Percentiles rank a stretch among this genome's conserved stretches.
These are phyloP conservation scores for Carettochelys insculpta DNA, from an alignment of 2,113 vertebrate species.

Conservation along the genomic window DNA sequence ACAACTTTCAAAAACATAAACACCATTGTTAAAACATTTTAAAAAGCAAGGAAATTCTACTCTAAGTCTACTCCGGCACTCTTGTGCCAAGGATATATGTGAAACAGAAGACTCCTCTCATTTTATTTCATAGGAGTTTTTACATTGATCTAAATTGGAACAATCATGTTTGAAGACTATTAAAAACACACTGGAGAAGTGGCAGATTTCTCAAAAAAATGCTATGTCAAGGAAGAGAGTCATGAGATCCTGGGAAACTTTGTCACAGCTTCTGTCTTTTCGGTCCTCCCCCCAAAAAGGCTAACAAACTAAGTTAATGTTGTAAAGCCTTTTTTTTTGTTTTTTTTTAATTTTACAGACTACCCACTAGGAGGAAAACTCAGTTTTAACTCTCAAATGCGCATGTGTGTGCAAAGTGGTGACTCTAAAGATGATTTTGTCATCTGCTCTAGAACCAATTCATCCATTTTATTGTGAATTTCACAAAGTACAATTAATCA, in stretches of 20 bases:
- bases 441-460: not conserved
- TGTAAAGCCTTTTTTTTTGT: not conserved
- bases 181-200: not conserved
- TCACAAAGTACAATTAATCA: too few relatives aligned
- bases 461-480: not conserved
- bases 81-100: not conserved
- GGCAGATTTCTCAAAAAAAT: not conserved
- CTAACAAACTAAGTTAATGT: not conserved
- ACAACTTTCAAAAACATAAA: not conserved
- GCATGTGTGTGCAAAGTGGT: too few relatives aligned
- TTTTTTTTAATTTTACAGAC: not conserved
- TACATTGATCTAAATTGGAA: not conserved
- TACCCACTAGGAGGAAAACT: not conserved
- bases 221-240: not conserved
- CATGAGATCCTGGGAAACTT: not conserved
- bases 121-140: not conserved
- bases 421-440: not conserved
- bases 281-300: not conserved
- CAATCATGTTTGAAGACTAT: not conserved
- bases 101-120: not conserved
- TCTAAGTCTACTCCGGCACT: not conserved
- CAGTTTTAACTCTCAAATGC: not conserved
- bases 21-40: not conserved
- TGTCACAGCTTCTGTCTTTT: not conserved
- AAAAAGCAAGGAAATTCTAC: not conserved